Evolutionary conservation across 2,888 invertebrate species (phyloP).

Genomic region (Diaprepes abbreviatus): DNA sequence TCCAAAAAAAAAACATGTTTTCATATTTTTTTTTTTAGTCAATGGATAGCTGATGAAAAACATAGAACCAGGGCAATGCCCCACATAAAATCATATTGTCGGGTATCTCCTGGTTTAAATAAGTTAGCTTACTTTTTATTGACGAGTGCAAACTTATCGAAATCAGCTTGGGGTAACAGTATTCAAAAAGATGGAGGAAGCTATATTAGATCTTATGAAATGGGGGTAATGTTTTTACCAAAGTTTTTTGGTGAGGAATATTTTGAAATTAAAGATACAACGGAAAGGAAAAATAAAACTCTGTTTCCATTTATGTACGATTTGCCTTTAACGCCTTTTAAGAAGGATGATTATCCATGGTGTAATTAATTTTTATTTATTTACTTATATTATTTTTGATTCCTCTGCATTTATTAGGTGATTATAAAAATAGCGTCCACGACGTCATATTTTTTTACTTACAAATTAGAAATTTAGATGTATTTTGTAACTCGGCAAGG

Average conservation of each 20-base stretch:
- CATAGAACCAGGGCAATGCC: conserved; percentile 90
- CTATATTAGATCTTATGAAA: conserved; percentile 85
- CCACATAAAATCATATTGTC: conserved; percentile 92
- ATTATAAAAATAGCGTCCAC: too few relatives aligned
- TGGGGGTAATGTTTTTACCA: conserved; percentile 91
- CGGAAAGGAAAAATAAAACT: conserved; percentile 57
- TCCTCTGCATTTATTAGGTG: too few relatives aligned
- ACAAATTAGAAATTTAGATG: too few relatives aligned
- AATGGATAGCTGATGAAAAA: conserved; percentile 84
- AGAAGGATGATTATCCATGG: conserved; percentile 77
- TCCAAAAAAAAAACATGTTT: too few relatives aligned
- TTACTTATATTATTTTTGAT: not conserved
- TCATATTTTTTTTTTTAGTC: conserved; percentile 72
- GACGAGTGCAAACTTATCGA: conserved; percentile 96
- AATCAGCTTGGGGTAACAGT: conserved; percentile 95
- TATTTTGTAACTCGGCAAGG: too few relatives aligned
- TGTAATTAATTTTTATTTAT: conserved; percentile 58
- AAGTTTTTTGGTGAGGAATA: conserved; percentile 79
- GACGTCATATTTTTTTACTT: too few relatives aligned
- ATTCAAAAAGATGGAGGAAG: conserved; percentile 66
- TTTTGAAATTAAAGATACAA: conserved; percentile 60
- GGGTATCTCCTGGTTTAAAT: conserved; percentile 78
- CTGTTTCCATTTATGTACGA: conserved; percentile 84
- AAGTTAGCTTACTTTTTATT: conserved; percentile 86
- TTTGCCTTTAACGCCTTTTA: conserved; percentile 82